Base-by-base conservation (phyloP, 2,113 vertebrate species). In the pig (Sus scrofa) region DNA sequence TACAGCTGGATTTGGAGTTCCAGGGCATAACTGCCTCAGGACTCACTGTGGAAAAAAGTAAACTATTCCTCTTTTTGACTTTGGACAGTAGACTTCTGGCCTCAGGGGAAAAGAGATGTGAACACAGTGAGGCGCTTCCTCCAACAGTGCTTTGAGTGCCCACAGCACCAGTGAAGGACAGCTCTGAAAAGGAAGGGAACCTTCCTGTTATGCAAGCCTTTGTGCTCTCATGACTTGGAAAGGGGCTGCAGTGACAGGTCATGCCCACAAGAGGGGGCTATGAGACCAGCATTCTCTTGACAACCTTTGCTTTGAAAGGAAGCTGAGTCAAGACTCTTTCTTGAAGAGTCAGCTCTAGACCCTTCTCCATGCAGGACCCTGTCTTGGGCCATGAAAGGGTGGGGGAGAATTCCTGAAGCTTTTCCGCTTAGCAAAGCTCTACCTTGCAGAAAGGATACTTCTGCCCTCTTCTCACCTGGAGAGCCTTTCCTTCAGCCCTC, bases 181-280 rank as follows among this genome's bases (percentile, higher is more conserved):
- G 39, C 37, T 70, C 39, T 70, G 44, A 54, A 19, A 54, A 26
- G 19, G 54, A 13, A 52, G 32, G 20, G 11, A 56, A 65, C 27
- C 16, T 11, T 0, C 0, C 56, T 60, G 26, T 0, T 37, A 18
- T 1, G 4, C 26, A 34, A 82, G 12, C 18, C 39, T 60, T 7
- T 8, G 30, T 39, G 30, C 52, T 67, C 18, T 8, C 7, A 0
- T 1, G 27, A 77, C 14, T 6, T 30, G 14, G 12, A 19, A 89
- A 65, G 56, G 78, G 88, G 58, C 77, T 73, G 91, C 58, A 89
- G 71, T 88, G 39, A 56, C 2, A 30, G 0, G 30, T 54, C 11
- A 20, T 1, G 58, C 3, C 95, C 97, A 95, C 95, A 68, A 95
- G 96, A 89, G 93, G 91, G 96, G 7, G 68, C 34, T 37, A 58